Evolutionary conservation across 2,888 invertebrate genomes (phyloP).

Genomic region (Syritta pipiens): DNA sequence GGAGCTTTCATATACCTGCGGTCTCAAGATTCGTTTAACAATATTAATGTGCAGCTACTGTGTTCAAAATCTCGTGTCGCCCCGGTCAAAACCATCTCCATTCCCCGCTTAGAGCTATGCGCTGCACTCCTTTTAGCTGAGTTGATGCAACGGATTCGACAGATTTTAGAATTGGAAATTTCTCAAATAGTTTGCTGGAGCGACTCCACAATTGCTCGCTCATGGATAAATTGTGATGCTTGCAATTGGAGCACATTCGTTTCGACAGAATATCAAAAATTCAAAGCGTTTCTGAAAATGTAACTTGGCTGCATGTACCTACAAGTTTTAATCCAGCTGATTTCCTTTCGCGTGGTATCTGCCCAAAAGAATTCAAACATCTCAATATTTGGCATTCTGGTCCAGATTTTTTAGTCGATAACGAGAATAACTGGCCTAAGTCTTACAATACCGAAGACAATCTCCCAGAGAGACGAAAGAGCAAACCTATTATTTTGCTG

Average conservation of each 20-base stretch:
- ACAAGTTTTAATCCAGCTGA: no score
- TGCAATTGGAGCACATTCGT: neutral
- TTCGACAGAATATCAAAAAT: neutral
- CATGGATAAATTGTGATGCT: neutral
- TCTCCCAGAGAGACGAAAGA: neutral
- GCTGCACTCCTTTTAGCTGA: no score
- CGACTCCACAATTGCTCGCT: neutral
- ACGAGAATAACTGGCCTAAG: neutral
- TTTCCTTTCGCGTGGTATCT: neutral
- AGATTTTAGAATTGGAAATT: neutral
- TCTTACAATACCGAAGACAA: no score
- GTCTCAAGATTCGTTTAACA: no score
- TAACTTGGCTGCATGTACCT: neutral
- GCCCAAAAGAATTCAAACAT: neutral
- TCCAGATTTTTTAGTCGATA: neutral
- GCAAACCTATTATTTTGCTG: neutral
- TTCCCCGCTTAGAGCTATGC: neutral
- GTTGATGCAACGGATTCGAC: neutral
- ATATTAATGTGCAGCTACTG: no score
- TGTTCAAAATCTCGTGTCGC: no score
- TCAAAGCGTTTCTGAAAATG: neutral
- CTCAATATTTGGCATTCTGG: neutral
- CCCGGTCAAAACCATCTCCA: no score
- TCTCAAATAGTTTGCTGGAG: neutral
- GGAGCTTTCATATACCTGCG: no score